Evolutionary conservation across 2,797 vertebrate species (phyloP).

Genomic region (Nyctibius grandis): DNA sequence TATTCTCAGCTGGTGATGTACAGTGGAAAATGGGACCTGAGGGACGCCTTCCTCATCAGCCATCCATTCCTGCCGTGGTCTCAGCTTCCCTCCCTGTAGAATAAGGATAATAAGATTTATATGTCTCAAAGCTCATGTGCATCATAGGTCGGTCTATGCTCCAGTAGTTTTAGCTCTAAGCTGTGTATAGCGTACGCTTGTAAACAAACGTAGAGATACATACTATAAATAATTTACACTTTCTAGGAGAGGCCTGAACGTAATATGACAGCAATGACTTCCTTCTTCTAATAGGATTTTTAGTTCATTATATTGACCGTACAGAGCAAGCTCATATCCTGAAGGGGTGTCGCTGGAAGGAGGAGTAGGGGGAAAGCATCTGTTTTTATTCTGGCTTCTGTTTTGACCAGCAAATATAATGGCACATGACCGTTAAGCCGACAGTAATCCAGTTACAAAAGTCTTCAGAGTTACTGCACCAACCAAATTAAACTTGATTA

Average conservation of each 20-base stretch:
- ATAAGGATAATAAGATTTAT: background rate
- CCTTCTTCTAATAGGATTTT: slow-evolving; percentile 62
- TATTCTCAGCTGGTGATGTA: background rate
- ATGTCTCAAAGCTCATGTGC: background rate
- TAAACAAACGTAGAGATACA: background rate
- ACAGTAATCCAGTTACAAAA: slow-evolving; percentile 77
- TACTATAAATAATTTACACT: background rate
- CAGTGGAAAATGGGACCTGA: background rate
- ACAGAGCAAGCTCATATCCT: slow-evolving; percentile 48
- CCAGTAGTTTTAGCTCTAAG: background rate
- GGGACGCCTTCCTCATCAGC: background rate
- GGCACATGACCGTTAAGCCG: slow-evolving; percentile 73
- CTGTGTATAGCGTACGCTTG: accelerated
- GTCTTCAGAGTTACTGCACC: slow-evolving; percentile 73
- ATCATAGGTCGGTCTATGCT: background rate
- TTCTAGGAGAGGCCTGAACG: slow-evolving; percentile 2
- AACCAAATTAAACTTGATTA: slow-evolving; percentile 77
- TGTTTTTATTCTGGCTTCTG: slow-evolving; percentile 77
- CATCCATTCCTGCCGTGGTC: background rate
- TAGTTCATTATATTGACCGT: slow-evolving; percentile 50
- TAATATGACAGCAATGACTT: slow-evolving; percentile 46
- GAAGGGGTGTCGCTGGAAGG: slow-evolving; percentile 49
- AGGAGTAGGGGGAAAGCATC: slow-evolving; percentile 32
- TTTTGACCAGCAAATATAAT: slow-evolving; percentile 73
- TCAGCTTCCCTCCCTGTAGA: background rate